These are phyloP conservation scores for Hyperopisus bebe DNA, from an alignment of 2,113 vertebrate species.

Conservation along the genomic window DNA sequence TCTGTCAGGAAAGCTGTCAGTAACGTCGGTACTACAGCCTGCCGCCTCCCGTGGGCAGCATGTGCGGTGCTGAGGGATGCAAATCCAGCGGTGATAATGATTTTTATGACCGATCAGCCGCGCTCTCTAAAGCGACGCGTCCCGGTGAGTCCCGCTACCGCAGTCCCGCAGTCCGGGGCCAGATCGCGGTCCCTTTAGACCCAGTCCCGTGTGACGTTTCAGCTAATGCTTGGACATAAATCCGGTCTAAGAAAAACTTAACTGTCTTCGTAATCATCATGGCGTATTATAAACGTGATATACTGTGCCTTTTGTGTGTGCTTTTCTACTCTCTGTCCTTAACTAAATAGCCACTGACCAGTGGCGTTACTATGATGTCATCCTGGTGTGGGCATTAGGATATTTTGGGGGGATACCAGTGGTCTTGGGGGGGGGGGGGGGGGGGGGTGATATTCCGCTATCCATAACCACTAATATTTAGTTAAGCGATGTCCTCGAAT, in stretches of 20 bases:
- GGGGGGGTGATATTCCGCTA: neutral
- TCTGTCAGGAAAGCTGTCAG: neutral
- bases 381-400: neutral
- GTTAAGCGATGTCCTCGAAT: neutral
- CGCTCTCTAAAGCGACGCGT: neutral
- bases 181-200: slow-evolving; percentile 40
- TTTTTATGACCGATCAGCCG: neutral
- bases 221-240: slow-evolving; percentile 38
- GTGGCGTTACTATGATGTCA: neutral
- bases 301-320: neutral
- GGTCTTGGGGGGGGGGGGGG: neutral
- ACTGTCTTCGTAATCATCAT: slow-evolving; percentile 33
- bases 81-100: neutral
- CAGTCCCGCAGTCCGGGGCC: neutral
- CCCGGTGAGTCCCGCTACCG: neutral
- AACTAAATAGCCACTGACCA: neutral
- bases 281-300: slow-evolving; percentile 38
- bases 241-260: slow-evolving; percentile 37
- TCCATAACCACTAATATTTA: neutral
- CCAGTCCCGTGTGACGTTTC: slow-evolving; percentile 28
- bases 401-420: neutral
- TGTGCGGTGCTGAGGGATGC: neutral
- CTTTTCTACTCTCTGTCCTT: neutral
- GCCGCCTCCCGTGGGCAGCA: neutral
- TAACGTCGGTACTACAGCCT: neutral